A percentile compares a stretch with the other conserved stretches of the same genome.
phyloP scores from a whole-genome alignment of 2,113 vertebrate species.

The Thalassarche chlororhynchos region DNA sequence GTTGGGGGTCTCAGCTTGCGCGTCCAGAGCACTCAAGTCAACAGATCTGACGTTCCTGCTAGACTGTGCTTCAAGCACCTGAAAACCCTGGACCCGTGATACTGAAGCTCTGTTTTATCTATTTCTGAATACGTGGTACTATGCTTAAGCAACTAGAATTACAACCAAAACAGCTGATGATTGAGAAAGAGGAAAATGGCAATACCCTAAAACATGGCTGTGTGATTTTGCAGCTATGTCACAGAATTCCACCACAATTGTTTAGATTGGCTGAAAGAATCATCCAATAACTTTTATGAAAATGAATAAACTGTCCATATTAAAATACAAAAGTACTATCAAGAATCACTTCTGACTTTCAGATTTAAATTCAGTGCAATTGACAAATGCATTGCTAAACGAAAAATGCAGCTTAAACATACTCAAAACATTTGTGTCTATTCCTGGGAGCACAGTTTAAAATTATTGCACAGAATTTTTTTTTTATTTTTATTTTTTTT shows the following conservation, averaged over 20 bases:
- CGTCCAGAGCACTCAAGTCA: background rate
- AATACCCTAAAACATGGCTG: conserved; percentile 69
- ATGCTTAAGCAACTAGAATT: conserved; percentile 50
- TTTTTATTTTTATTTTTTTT: conserved; percentile 64
- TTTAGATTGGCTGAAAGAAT: conserved; percentile 67
- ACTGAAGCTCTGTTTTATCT: conserved; percentile 57
- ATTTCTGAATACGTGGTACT: conserved; percentile 40
- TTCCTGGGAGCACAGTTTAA: conserved; percentile 86
- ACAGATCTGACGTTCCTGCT: background rate
- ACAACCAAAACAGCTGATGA: conserved; percentile 58
- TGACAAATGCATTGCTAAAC: conserved; percentile 81
- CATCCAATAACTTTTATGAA: conserved; percentile 68
- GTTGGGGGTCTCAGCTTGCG: background rate
- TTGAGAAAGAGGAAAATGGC: conserved; percentile 64
- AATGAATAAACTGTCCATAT: conserved; percentile 79
- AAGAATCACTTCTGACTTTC: conserved; percentile 82
- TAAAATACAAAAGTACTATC: conserved; percentile 85
- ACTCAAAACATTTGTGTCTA: conserved; percentile 85
- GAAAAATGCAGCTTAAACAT: conserved; percentile 80
- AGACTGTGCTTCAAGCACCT: background rate
- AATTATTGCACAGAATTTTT: conserved; percentile 86
- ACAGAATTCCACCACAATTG: conserved; percentile 71
- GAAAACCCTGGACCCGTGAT: conserved; percentile 40
- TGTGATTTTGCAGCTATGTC: conserved; percentile 68
- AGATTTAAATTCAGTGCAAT: conserved; percentile 84